phyloP scores from a whole-genome alignment of 2,797 vertebrate genomes.

The Alosa sapidissima region DNA sequence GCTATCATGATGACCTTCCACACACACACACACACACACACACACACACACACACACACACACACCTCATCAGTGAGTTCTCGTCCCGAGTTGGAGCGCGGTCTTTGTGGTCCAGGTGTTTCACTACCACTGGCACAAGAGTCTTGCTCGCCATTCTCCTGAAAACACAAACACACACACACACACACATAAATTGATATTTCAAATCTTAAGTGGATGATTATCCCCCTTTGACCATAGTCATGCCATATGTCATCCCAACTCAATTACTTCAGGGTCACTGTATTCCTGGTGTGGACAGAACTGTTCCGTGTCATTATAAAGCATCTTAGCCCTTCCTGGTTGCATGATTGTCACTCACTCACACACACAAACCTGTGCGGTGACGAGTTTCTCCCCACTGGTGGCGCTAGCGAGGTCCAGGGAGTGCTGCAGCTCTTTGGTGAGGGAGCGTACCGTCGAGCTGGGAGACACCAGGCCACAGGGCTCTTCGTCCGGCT shows the following conservation, averaged over 20 bases:
- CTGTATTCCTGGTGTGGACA: neutral
- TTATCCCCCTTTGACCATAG: too few relatives aligned
- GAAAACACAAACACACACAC: slow-evolving; percentile 44
- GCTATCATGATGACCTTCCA: slow-evolving; percentile 94
- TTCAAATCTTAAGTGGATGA: too few relatives aligned
- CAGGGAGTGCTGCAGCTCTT: slow-evolving; percentile 93
- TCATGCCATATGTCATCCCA: neutral
- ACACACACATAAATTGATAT: slow-evolving; percentile 27
- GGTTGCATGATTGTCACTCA: neutral
- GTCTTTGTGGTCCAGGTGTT: slow-evolving; percentile 87
- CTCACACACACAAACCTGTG: slow-evolving; percentile 79
- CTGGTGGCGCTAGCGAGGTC: slow-evolving; percentile 97
- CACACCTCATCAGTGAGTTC: slow-evolving; percentile 97
- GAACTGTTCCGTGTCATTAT: neutral
- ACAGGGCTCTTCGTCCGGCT: slow-evolving; percentile 71
- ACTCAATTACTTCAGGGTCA: neutral
- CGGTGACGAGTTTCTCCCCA: slow-evolving; percentile 95
- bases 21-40: slow-evolving; percentile 4
- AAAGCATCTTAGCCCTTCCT: neutral
- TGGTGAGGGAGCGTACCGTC: slow-evolving; percentile 79
- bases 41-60: slow-evolving; percentile 63
- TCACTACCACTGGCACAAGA: slow-evolving; percentile 68
- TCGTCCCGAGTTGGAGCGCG: slow-evolving; percentile 94
- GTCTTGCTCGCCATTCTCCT: slow-evolving; percentile 90
- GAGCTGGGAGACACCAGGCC: slow-evolving; percentile 84